Base-by-base conservation (phyloP, 2,888 invertebrate species). In the Hypselothyrea guttata region DNA sequence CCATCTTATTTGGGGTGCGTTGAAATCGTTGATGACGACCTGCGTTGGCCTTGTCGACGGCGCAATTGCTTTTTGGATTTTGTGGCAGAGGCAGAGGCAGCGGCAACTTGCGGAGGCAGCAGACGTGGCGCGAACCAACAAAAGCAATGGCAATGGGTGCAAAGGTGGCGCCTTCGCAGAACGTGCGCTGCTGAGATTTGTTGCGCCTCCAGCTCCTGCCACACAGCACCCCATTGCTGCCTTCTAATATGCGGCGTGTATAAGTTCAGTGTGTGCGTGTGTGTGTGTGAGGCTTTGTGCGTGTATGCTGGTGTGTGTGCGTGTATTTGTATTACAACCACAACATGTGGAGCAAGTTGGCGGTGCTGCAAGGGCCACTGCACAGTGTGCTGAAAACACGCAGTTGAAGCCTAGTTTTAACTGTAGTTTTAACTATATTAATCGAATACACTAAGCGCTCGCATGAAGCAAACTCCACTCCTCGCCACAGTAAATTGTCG, bases 151-250 rank as follows among this genome's bases (percentile, higher is more conserved):
- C 27, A 16, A 16, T 44, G 54, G 28, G 30, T 41, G 58, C 46
- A 40, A 22, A 51, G 49, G 53, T 59, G 40, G 44, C 11, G 38
- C 55, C 40, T 49, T 31, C 22, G 15, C 53, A 60, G 71, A 65
- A 81, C 84, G 82, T 84, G 82, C 59, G 74, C 56, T 71, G 61
- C 82, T 74, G 84, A 78, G 77, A 78, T 78, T 78, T 78, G 82
- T 71, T 77, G 70, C 54, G 64, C 77, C 57, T 37, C 54, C 54
- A 31, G 27, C 55, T 48, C 22, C 22, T 22, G 4, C 30, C 2
- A 53, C 69, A 57, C 69, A 46, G 56, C 48, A 48, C 57, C 49
- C 42, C 52, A 34, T 22, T 22, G 22, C 22, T 5, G 22, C 42
- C 40, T 64, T 56, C 77, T 78, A 78, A 78, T 84, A 84, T 81